phyloP scores from a whole-genome alignment of 2,888 invertebrate species.

The Rhamphomyia laevipes region DNA sequence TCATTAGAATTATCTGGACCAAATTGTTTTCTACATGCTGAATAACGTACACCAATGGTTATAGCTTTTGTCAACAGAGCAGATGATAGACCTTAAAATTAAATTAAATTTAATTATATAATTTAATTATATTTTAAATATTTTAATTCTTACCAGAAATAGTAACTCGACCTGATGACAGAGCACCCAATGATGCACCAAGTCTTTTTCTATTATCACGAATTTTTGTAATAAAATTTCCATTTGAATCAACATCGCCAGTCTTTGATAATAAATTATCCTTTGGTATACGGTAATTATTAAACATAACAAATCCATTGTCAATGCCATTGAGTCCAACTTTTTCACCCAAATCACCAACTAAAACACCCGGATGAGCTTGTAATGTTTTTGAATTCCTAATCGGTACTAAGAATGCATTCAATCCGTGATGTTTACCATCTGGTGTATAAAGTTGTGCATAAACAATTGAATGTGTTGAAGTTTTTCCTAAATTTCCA shows the following conservation, averaged over 20 bases:
- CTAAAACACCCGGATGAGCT: constrained; percentile 64
- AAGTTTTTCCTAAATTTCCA: constrained; percentile 51
- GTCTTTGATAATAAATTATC: constrained; percentile 70
- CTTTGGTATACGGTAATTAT: constrained; percentile 69
- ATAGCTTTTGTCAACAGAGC: constrained; percentile 59
- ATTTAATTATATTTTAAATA: no score
- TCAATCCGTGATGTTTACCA: constrained; percentile 68
- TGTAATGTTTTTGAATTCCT: constrained; percentile 59
- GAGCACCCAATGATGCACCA: constrained; percentile 69
- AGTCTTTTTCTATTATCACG: constrained; percentile 76
- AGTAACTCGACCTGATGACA: constrained; percentile 71
- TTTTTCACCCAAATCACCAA: constrained; percentile 91
- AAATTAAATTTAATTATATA: no score
- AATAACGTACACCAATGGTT: constrained; percentile 76
- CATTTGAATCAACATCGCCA: constrained; percentile 75
- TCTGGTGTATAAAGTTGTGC: constrained; percentile 78
- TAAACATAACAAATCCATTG: constrained; percentile 66
- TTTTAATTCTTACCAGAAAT: constrained; percentile 43
- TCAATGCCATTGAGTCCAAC: constrained; percentile 84
- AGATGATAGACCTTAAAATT: constrained; percentile 41
- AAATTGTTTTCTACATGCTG: constrained; percentile 78
- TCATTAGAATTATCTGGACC: constrained; percentile 51
- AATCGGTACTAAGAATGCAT: constrained; percentile 79
- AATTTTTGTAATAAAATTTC: constrained; percentile 66
- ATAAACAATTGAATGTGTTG: constrained; percentile 78